Evolutionary conservation across 2,888 invertebrate species (phyloP).

Genomic region (Morinoia aosen): DNA sequence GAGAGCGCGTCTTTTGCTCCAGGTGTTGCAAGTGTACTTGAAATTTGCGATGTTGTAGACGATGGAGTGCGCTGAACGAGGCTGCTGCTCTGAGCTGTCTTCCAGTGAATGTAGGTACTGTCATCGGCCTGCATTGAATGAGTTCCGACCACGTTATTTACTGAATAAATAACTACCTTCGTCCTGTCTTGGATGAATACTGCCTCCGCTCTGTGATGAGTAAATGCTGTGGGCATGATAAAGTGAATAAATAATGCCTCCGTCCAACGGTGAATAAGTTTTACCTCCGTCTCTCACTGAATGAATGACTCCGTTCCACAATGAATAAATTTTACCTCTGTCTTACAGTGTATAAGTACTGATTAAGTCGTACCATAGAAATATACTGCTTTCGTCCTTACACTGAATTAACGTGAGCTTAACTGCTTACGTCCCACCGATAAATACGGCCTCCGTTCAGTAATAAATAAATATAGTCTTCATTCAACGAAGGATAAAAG

Average conservation of each 20-base stretch:
- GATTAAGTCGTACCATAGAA: too few relatives aligned
- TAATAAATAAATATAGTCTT: not conserved
- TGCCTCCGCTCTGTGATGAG: too few relatives aligned
- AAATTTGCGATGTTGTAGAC: not conserved
- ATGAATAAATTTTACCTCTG: too few relatives aligned
- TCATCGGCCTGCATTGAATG: not conserved
- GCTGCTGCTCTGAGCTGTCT: not conserved
- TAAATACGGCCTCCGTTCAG: not conserved
- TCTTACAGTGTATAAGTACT: too few relatives aligned
- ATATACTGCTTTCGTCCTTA: too few relatives aligned
- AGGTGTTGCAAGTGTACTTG: not conserved
- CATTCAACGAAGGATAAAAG: not conserved
- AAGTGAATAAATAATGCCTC: not conserved
- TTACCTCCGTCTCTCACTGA: too few relatives aligned
- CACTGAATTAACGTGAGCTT: too few relatives aligned
- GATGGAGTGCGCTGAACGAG: not conserved
- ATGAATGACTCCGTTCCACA: too few relatives aligned
- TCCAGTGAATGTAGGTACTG: too few relatives aligned
- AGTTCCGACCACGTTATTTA: not conserved
- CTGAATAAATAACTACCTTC: not conserved
- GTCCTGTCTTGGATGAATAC: not conserved
- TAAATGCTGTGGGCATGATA: too few relatives aligned
- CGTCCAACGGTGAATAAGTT: not conserved
- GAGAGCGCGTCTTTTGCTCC: not conserved
- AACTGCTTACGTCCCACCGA: not conserved